These are phyloP conservation scores for Dysmachus trigonus DNA, from an alignment of 2,888 invertebrate species.

Conservation along the genomic window DNA sequence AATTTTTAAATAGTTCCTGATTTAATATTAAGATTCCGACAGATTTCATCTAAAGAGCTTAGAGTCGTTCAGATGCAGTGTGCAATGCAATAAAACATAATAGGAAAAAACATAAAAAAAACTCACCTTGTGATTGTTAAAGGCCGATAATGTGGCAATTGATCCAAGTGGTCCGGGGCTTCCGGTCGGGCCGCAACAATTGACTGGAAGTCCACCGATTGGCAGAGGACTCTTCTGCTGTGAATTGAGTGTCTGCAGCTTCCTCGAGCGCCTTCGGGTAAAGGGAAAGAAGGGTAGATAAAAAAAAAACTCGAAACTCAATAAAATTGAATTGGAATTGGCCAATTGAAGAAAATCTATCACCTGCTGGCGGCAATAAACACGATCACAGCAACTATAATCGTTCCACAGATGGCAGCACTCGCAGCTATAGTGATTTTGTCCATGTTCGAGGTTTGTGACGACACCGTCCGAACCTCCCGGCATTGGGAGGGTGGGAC, in stretches of 20 bases:
- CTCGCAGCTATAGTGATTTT: constrained; percentile 94
- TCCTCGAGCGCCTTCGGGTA: constrained; percentile 73
- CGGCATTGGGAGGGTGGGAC: constrained; percentile 88
- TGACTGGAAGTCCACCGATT: constrained; percentile 78
- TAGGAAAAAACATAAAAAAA: background rate
- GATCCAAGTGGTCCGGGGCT: constrained; percentile 85
- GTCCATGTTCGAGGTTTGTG: constrained; percentile 89
- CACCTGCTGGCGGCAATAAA: constrained; percentile 84
- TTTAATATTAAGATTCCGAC: background rate
- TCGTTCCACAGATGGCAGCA: constrained; percentile 91
- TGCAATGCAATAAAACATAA: background rate
- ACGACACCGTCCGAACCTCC: constrained; percentile 85
- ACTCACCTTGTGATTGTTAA: constrained; percentile 81
- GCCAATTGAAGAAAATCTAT: constrained; percentile 46
- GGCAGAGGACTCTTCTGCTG: constrained; percentile 74
- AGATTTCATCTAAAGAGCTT: background rate
- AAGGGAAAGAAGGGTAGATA: background rate
- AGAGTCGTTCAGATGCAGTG: background rate
- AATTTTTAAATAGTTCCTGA: background rate
- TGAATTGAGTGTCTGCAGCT: constrained; percentile 75
- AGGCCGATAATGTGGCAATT: constrained; percentile 83
- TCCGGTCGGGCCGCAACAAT: constrained; percentile 82
- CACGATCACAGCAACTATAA: constrained; percentile 88
- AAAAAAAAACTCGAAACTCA: background rate
- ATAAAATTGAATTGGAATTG: constrained; percentile 3